Evolutionary conservation across 2,888 invertebrate species (phyloP).

Genomic region (Trachelus troglodyta): DNA sequence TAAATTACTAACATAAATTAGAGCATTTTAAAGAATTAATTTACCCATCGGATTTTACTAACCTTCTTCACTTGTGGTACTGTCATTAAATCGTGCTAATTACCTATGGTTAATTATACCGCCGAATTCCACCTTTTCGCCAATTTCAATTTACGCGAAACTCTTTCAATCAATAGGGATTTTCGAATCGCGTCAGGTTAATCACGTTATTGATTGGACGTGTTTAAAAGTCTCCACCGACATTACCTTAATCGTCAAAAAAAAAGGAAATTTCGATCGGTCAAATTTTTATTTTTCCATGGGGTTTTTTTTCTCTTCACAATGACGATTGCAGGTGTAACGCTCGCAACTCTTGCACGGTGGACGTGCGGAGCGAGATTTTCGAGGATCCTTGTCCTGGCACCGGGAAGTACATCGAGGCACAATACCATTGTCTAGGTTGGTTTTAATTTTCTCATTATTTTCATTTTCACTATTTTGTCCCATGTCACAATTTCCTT

Average conservation of each 20-base stretch:
- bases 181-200: neutral
- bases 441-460: slow-evolving; percentile 39
- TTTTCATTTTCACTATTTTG: slow-evolving; percentile 2
- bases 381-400: slow-evolving; percentile 73
- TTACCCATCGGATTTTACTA: neutral
- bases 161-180: neutral
- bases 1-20: neutral
- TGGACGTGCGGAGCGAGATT: slow-evolving; percentile 58
- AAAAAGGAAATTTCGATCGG: neutral
- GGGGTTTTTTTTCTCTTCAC: slow-evolving; percentile 41
- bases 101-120: neutral
- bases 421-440: slow-evolving; percentile 70
- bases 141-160: neutral
- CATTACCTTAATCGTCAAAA: neutral
- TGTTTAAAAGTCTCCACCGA: neutral
- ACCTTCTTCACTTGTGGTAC: neutral
- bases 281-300: slow-evolving; percentile 19
- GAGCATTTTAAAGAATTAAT: neutral
- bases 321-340: slow-evolving; percentile 60
- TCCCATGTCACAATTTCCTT: neutral
- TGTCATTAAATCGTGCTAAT: neutral
- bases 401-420: slow-evolving; percentile 73
- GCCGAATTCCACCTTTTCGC: neutral
- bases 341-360: slow-evolving; percentile 55
- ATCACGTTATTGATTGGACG: neutral